A percentile compares a stretch with the other conserved stretches of the same genome.
Conservation (phyloP, 1,140 invertebrate genomes). For the Bombus sylvicola region DNA sequence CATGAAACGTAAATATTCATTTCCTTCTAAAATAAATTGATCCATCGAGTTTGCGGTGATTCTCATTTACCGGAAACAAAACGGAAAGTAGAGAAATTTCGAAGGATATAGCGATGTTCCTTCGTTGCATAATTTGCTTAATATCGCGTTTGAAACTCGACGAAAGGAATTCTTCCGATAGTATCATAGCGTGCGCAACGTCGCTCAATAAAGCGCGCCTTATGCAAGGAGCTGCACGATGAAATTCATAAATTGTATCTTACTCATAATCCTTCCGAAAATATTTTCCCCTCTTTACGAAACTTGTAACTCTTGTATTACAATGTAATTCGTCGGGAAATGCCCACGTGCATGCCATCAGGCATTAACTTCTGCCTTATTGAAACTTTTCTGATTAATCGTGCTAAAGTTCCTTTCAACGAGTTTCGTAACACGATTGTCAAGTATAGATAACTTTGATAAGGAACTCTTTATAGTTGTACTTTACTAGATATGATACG, state of each 20-base stretch:
- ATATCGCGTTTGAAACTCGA: not conserved
- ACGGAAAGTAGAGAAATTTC: not conserved
- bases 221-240: not conserved
- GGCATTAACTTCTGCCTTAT: not conserved
- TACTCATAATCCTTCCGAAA: not conserved
- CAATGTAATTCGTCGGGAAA: not conserved
- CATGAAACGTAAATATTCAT: not conserved
- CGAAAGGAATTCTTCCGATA: constrained; percentile 22
- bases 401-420: not conserved
- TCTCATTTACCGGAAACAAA: not conserved
- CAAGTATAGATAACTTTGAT: not conserved
- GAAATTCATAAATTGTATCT: constrained; percentile 12
- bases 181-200: not conserved
- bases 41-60: not conserved
- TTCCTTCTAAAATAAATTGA: not conserved
- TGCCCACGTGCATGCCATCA: not conserved
- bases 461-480: not conserved
- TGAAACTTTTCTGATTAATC: not conserved
- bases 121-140: constrained; percentile 4
- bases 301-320: not conserved
- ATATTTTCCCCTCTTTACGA: not conserved
- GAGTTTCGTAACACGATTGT: not conserved
- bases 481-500: not conserved
- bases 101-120: not conserved
- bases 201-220: not conserved